A percentile compares a stretch with the other conserved stretches of the same genome.
These are phyloP conservation scores for Chloromyia formosa DNA, from an alignment of 2,888 invertebrate genomes.

Conservation along the genomic window DNA sequence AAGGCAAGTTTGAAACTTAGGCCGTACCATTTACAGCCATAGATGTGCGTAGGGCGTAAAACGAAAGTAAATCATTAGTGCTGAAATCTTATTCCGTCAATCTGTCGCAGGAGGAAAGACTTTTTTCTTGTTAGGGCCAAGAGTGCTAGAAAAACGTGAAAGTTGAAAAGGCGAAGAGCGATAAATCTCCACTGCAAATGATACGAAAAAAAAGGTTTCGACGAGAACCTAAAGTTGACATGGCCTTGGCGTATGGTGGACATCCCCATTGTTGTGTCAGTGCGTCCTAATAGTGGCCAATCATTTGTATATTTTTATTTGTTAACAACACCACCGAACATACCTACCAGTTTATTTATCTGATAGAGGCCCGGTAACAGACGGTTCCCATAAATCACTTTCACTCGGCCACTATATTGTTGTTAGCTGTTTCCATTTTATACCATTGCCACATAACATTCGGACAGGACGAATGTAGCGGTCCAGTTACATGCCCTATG, in stretches of 20 bases:
- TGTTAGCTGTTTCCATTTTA: constrained; percentile 19
- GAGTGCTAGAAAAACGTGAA: constrained; percentile 11
- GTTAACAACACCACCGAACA: constrained; percentile 49
- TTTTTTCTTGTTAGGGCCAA: constrained; percentile 3
- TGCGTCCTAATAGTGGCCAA: constrained; percentile 47
- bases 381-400: constrained; percentile 49
- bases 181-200: constrained; percentile 30
- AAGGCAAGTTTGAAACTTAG: too few relatives aligned
- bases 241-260: not conserved
- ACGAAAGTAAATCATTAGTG: constrained; percentile 37
- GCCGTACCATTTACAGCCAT: too few relatives aligned
- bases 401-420: constrained; percentile 37
- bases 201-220: constrained; percentile 11
- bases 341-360: constrained; percentile 50
- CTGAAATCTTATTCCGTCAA: constrained; percentile 40
- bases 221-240: not conserved
- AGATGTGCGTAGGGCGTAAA: not conserved
- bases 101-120: constrained; percentile 34
- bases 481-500: constrained; percentile 1
- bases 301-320: constrained; percentile 51
- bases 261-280: constrained; percentile 25
- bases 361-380: constrained; percentile 48
- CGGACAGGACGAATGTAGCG: constrained; percentile 1
- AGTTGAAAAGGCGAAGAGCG: constrained; percentile 33
- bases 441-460: constrained; percentile 5